Evolutionary conservation across 1,140 invertebrate species (phyloP), one percentile per base, ranked within the genome.

Genomic region (Bombus superbus): DNA sequence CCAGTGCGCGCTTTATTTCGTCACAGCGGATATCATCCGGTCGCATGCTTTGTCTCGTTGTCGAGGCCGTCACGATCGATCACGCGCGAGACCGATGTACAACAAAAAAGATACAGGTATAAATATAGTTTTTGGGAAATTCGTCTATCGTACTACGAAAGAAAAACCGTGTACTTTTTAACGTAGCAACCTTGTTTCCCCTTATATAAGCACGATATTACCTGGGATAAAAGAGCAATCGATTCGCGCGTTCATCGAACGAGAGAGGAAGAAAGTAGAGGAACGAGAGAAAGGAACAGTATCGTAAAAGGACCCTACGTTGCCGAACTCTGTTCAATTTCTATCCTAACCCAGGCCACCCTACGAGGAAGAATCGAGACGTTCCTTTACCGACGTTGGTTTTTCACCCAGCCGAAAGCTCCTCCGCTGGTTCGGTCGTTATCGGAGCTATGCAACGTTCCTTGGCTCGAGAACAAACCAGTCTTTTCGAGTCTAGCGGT

Each of bases 1-100:
- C 72, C 72, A 87, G 84, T 38, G 13, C 74, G 57, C 83, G 74
- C 81, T 89, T 89, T 89, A 89, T 90, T 88, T 86, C 89, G 88
- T 83, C 86, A 62, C 38, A 66, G 32, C 71, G 83, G 81, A 81
- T 83, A 73, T 83, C 75, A 88, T 82, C 66, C 84, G 40, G 40
- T 62, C 64, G 71, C 64, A 47, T 74, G 73, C 72, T 80, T 74
- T 66, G 76, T 68, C 68, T 47, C 82, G 77, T 38, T 64, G 13
- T 44, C 44, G 8, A 35, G 32, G 57, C 9, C 86, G 69, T 71
- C 85, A 78, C 87, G 88, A 89, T 89, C 88, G 87, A 89, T 89
- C 47, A 78, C 32, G 83, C 68, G 86, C 57, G 40, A 69, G 35
- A 74, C 15, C 40, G 5, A 15, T 10, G 40, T 28, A 15, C 53